phyloP scores from a whole-genome alignment of 2,888 invertebrate genomes.

The Trissolcus brochymenae region DNA sequence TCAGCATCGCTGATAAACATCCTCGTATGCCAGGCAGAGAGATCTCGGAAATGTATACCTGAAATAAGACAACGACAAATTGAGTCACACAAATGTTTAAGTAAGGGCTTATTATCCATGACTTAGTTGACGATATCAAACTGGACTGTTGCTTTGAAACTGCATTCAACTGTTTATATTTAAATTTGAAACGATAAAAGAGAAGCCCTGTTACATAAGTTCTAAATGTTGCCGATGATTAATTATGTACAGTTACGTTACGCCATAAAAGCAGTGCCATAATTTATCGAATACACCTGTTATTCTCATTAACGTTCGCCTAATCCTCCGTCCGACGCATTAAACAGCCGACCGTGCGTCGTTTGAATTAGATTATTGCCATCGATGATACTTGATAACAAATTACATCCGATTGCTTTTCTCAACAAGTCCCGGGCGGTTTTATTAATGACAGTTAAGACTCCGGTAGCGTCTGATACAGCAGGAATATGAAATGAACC shows the following conservation, averaged over 20 bases:
- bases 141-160: neutral
- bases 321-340: neutral
- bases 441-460: constrained; percentile 22
- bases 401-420: constrained; percentile 22
- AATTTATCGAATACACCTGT: constrained; percentile 7
- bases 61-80: constrained; percentile 60
- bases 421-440: constrained; percentile 12
- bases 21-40: constrained; percentile 91
- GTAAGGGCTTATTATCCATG: constrained; percentile 13
- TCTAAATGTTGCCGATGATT: too few species aligned
- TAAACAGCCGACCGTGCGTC: constrained; percentile 5
- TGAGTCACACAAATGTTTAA: constrained; percentile 16
- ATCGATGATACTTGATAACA: constrained; percentile 7
- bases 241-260: too few species aligned
- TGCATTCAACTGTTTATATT: too few species aligned
- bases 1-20: constrained; percentile 89
- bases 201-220: too few species aligned
- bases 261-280: neutral
- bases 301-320: constrained; percentile 8
- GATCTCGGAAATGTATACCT: constrained; percentile 94
- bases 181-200: too few species aligned
- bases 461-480: constrained; percentile 4
- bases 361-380: constrained; percentile 21
- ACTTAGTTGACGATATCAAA: neutral
- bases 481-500: constrained; percentile 18